phyloP scores from a whole-genome alignment of 2,888 invertebrate species.

The Gortyna flavago region DNA sequence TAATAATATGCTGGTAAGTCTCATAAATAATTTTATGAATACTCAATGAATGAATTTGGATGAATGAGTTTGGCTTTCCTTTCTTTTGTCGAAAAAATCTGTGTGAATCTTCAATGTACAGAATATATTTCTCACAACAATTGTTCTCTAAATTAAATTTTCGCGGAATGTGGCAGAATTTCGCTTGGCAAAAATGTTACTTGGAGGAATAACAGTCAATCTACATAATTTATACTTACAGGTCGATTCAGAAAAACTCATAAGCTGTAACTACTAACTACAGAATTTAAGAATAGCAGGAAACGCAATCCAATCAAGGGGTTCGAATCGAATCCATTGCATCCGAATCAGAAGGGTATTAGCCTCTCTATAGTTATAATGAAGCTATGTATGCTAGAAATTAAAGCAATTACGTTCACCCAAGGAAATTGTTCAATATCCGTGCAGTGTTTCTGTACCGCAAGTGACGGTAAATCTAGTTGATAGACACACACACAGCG shows the following conservation, averaged over 20 bases:
- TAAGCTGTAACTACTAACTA: conserved; percentile 27
- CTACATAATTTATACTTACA: conserved; percentile 23
- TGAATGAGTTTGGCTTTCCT: background rate
- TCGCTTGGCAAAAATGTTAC: conserved; percentile 25
- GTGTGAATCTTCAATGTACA: conserved; percentile 36
- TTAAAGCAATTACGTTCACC: conserved; percentile 74
- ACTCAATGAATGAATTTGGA: background rate
- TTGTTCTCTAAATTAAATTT: conserved; percentile 24
- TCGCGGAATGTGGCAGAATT: conserved; percentile 13
- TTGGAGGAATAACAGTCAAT: conserved; percentile 33
- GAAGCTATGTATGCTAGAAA: conserved; percentile 62
- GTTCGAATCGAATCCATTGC: conserved; percentile 39
- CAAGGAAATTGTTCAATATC: conserved; percentile 82
- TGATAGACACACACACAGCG: conserved; percentile 60
- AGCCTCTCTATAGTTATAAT: conserved; percentile 35
- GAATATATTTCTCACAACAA: conserved; percentile 47
- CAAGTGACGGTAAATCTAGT: conserved; percentile 66
- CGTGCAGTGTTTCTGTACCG: conserved; percentile 65
- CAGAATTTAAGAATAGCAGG: conserved; percentile 33
- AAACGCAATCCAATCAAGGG: conserved; percentile 57
- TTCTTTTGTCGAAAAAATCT: conserved; percentile 35
- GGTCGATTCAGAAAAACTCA: conserved; percentile 22
- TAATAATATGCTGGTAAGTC: conserved; percentile 6
- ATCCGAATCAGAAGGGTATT: conserved; percentile 46
- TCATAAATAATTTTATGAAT: conserved; percentile 36